Base-by-base conservation (phyloP, 2,888 invertebrate genomes). In the Toxonevra muliebris region DNA sequence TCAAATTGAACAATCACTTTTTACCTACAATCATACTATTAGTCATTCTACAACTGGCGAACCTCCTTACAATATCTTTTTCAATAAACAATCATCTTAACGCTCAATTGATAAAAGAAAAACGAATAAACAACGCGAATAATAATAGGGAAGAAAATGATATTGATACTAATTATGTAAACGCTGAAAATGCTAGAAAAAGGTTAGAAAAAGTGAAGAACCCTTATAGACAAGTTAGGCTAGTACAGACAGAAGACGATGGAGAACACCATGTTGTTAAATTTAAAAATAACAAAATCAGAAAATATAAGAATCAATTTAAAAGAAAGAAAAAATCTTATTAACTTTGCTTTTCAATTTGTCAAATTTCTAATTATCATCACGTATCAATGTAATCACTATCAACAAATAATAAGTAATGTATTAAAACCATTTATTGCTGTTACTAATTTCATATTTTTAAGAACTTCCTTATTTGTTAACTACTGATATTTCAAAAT, bases 51-150 rank as follows among this genome's bases (percentile, higher is more conserved):
- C n/a, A n/a, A n/a, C n/a, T 9, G 59, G 59, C 1, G 61, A 61
- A 59, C 55, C 19, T 10, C 65, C 65, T 4, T 57, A 65, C 60
- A 68, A 68, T 45, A 55, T 66, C n/a, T 66, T 66, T 50, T 69
- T 30, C 58, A 59, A 69, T 55, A 50, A 50, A 41, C 2, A 10
- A 3, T n/a, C 12, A n/a, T 63, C 64, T 11, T 15, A 57, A 66
- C 19, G 13, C 53, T 2, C 66, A 69, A 54, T 0, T 40, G 8
- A 11, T 52, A 19, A 59, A 59, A 59, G 20, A 45, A 59, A 43
- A 9, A 12, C 2, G 45, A 59, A 59, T 59, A 9, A 13, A 12
- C 12, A 59, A 59, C 4, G 15, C 0, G 11, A 59, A 43, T 17
- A 59, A 59, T 9, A 19, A 59, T 9, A 42, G 15, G n/a, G 17